These are phyloP conservation scores for Marronus borbonicus DNA, from an alignment of 2,888 invertebrate species.

Conservation along the genomic window DNA sequence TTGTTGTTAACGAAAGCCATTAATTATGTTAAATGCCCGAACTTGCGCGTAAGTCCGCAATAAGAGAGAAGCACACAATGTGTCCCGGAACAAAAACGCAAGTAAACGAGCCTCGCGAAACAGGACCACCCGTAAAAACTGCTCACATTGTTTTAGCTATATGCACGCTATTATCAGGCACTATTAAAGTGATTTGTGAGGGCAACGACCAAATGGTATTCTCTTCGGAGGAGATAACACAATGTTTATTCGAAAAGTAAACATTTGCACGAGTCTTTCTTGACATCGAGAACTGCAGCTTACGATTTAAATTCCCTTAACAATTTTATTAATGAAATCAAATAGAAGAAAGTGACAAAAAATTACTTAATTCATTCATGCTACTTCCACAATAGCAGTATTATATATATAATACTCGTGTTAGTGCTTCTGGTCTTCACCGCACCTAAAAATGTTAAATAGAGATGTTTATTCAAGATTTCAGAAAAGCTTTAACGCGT, in stretches of 20 bases:
- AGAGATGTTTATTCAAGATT: too few relatives aligned
- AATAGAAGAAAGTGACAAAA: too few relatives aligned
- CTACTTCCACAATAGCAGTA: too few relatives aligned
- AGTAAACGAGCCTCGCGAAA: constrained; percentile 26
- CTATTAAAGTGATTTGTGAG: constrained; percentile 67
- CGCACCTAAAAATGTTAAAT: too few relatives aligned
- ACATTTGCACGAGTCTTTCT: not conserved
- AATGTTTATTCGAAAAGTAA: constrained; percentile 14
- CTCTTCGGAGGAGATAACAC: constrained; percentile 61
- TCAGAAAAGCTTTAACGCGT: too few relatives aligned
- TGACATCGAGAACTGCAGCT: too few relatives aligned
- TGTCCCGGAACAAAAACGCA: constrained; percentile 45
- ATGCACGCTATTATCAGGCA: constrained; percentile 61
- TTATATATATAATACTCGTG: too few relatives aligned
- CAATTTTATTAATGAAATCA: too few relatives aligned
- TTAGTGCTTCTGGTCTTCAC: too few relatives aligned
- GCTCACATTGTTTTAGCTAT: constrained; percentile 39
- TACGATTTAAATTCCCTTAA: too few relatives aligned
- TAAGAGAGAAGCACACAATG: constrained; percentile 25
- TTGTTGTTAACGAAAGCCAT: constrained; percentile 11
- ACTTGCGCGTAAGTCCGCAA: constrained; percentile 30
- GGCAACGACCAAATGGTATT: constrained; percentile 64
- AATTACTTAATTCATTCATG: too few relatives aligned
- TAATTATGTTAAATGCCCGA: constrained; percentile 40
- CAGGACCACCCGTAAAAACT: constrained; percentile 21